Base-by-base conservation (phyloP, 2,888 invertebrate species). In the Beris chalybata region DNA sequence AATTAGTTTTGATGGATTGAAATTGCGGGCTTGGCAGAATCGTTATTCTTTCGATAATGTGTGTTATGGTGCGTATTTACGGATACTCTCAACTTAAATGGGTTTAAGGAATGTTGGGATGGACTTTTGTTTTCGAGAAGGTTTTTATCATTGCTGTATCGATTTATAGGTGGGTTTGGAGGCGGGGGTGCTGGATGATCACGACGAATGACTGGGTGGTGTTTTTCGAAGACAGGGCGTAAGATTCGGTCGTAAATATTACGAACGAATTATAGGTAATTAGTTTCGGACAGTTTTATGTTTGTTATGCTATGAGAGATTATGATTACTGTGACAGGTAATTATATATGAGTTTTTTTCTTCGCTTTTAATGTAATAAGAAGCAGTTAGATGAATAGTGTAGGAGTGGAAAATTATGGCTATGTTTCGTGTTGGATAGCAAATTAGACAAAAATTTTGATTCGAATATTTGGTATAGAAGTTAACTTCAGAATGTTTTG, bases 1-100 rank as follows among this genome's bases (percentile, higher is more conserved):
- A 68, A 70, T 70, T 68, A 70, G 68, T 68, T 70, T 68, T 70
- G 67, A 68, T 70, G 70, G 67, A 70, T 70, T 67, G 64, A 70
- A 67, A 69, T 67, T 69, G 69, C 65, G 67, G 69, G 69, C 69
- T 69, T 69, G 69, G 69, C 69, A 67, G 57, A 69, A 67, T 69
- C 59, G 61, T 59, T 66, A 66, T 64, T 66, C 59, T 64, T 54
- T 66, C 66, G 64, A 69, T 69, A 66, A 69, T 69, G 59, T 66
- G 66, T 64, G 66, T 66, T 66, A 66, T 69, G 69, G 66, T 66
- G 66, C 64, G 66, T 66, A 69, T 66, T 69, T 66, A 54, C 64
- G 54, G 53, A 64, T 64, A 64, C 53, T 54, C 61, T 61, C 52
- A 52, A 61, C 50, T 61, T 61, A 61, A 61, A 61, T 61, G 61